phyloP scores from a whole-genome alignment of 64 coral and sea anemone genomes.

The Hydrozoanthus tunicans region DNA sequence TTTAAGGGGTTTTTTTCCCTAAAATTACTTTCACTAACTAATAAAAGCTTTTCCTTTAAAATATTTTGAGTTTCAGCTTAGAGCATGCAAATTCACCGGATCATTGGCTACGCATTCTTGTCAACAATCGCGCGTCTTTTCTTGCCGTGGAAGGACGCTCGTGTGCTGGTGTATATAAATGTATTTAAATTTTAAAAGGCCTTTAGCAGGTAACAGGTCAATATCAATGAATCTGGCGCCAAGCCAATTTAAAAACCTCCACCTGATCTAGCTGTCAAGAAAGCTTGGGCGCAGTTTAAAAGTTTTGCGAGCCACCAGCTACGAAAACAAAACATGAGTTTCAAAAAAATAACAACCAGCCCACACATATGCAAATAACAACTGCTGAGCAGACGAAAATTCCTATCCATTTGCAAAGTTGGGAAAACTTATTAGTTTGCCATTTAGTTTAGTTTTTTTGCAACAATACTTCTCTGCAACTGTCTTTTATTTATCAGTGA shows the following conservation, averaged over 20 bases:
- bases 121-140: neutral
- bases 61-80: neutral
- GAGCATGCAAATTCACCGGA: neutral
- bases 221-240: neutral
- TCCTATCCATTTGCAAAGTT: neutral
- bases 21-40: neutral
- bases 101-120: neutral
- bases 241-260: constrained; percentile 14
- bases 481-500: neutral
- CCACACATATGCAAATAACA: constrained; percentile 17
- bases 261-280: neutral
- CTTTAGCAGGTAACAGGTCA: constrained; percentile 20
- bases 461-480: neutral
- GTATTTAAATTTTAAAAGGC: constrained; percentile 32
- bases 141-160: neutral
- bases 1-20: constrained; percentile 44
- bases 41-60: neutral
- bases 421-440: neutral
- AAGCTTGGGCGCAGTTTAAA: neutral
- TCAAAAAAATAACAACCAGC: constrained; percentile 15
- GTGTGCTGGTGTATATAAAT: neutral
- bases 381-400: constrained; percentile 9
- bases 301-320: constrained; percentile 14
- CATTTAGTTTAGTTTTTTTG: neutral
- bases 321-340: constrained; percentile 19